These are phyloP conservation scores for Sardinella longiceps DNA, from an alignment of 2,797 vertebrate species.

Conservation along the genomic window DNA sequence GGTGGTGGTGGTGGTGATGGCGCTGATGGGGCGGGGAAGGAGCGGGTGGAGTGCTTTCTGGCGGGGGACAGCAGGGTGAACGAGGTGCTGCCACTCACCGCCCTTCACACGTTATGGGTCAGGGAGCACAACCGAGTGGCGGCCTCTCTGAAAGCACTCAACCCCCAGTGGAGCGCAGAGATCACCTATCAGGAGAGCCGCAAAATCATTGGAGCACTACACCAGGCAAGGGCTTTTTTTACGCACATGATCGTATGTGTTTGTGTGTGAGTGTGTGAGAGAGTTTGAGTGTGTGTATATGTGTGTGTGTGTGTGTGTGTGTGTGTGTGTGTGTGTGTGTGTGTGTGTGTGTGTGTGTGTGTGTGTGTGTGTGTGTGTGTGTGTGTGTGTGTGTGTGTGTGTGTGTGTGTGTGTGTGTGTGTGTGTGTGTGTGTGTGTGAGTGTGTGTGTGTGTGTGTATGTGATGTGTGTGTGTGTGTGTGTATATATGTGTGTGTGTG, in stretches of 20 bases:
- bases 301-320: not conserved
- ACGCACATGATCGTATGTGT: not conserved
- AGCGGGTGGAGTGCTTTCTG: conserved; percentile 85
- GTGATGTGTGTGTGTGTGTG: no score
- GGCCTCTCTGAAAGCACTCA: conserved; percentile 72
- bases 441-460: not conserved
- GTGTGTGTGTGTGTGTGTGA: not conserved
- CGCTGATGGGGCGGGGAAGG: conserved; percentile 24
- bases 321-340: not conserved
- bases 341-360: not conserved
- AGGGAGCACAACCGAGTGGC: conserved; percentile 93
- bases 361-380: not conserved
- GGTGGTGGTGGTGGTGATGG: not conserved
- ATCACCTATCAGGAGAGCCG: conserved; percentile 87
- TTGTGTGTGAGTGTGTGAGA: not conserved
- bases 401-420: not conserved
- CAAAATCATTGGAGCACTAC: conserved; percentile 89
- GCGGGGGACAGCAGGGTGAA: conserved; percentile 88
- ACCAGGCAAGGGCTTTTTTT: conserved; percentile 80
- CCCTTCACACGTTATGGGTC: conserved; percentile 89
- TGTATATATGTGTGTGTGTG: not conserved
- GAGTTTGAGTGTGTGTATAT: not conserved
- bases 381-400: not conserved
- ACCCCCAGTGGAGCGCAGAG: conserved; percentile 85
- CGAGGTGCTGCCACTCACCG: conserved; percentile 80